A percentile compares a stretch with the other conserved stretches of the same genome.
Conservation (phyloP, 30 jellyfish, hydroid and myxozoan species). For the Turritopsis rubra region DNA sequence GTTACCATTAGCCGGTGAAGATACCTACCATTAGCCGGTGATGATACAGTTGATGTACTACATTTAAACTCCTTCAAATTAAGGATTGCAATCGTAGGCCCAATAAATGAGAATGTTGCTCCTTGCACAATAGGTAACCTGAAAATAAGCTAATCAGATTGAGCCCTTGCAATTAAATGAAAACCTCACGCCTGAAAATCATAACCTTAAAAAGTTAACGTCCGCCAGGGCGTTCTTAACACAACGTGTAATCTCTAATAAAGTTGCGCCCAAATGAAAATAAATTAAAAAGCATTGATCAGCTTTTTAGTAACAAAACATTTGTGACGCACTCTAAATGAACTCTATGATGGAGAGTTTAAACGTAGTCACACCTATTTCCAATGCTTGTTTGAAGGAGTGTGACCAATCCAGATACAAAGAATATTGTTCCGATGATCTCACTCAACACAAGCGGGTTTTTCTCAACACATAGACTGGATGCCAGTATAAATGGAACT, state of each 20-base stretch:
- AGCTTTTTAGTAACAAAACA: too few species aligned
- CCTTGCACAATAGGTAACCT: constrained; percentile 98
- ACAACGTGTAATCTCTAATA: too few species aligned
- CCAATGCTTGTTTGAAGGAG: constrained; percentile 75
- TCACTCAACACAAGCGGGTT: constrained; percentile 61
- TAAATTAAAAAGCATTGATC: too few species aligned
- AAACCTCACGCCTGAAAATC: too few species aligned
- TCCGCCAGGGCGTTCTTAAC: too few species aligned
- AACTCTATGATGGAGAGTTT: background rate
- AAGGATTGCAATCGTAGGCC: constrained; percentile 72
- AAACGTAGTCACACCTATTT: constrained; percentile 33
- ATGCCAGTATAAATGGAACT: constrained; percentile 75
- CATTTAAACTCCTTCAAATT: background rate
- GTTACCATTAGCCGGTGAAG: too few species aligned
- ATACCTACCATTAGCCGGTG: background rate
- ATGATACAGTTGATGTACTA: background rate
- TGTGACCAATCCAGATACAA: constrained; percentile 83
- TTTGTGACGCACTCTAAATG: too few species aligned
- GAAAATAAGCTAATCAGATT: background rate
- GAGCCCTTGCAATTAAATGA: too few species aligned
- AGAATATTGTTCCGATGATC: constrained; percentile 70
- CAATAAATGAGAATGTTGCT: constrained; percentile 87
- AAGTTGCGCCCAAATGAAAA: too few species aligned
- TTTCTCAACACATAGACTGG: constrained; percentile 55
- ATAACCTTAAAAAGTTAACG: too few species aligned